Percentiles rank a stretch among this genome's conserved stretches.
These are phyloP conservation scores for Stichodactyla helianthus DNA, from an alignment of 64 coral and sea anemone genomes.

Conservation along the genomic window DNA sequence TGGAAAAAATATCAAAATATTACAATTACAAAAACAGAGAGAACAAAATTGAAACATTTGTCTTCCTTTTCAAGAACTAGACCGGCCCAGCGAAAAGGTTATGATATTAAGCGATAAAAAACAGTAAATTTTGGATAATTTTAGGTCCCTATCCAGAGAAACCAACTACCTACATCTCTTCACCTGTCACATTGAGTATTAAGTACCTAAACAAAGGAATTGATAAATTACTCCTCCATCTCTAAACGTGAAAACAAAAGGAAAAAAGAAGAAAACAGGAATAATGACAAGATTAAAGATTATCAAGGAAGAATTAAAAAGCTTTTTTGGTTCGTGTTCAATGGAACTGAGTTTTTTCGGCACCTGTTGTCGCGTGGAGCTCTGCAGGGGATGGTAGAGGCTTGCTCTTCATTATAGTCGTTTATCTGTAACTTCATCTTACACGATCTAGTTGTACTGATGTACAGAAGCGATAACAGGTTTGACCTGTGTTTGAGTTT, in stretches of 20 bases:
- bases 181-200: neutral
- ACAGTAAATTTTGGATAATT: neutral
- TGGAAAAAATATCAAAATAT: neutral
- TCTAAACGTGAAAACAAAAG: neutral
- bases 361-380: neutral
- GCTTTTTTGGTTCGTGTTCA: neutral
- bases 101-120: too few relatives aligned
- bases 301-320: neutral
- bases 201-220: neutral
- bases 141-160: neutral
- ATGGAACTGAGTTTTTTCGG: neutral
- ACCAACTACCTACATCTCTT: neutral
- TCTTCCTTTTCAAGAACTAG: too few relatives aligned
- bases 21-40: neutral
- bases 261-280: neutral
- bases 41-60: too few relatives aligned
- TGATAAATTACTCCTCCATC: neutral
- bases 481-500: neutral
- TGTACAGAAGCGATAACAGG: neutral
- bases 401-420: neutral
- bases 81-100: too few relatives aligned
- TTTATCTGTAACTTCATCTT: neutral
- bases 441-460: neutral
- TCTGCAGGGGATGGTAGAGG: neutral
- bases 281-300: conserved; percentile 6